Evolutionary conservation across 1,140 invertebrate species (phyloP), one percentile per base, ranked within the genome.

Genomic region (Heliconius nattereri): DNA sequence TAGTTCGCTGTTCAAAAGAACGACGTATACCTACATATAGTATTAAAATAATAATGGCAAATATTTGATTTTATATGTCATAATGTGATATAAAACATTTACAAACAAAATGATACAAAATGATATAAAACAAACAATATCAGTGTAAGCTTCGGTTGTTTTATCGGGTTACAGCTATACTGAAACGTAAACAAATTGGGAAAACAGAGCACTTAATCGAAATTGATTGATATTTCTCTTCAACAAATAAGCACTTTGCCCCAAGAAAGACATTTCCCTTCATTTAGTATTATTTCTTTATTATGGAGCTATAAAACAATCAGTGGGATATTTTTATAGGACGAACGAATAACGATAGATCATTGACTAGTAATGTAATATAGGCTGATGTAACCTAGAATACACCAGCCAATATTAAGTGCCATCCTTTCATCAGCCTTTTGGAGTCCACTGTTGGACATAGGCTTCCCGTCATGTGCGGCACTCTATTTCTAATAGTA

Each of bases 61-160:
- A 16, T 45, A 45, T 45, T 45, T 45, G 16, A 45, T 45, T 5
- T 45, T 45, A 16, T 45, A 16, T 16, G 16, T 45, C 13, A 45
- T 5, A 11, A 26, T 60, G n/a, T 29, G 11, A 29, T 66, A 66
- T 11, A 29, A 66, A 66, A 26, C n/a, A 23, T 60, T 66, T 3
- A 66, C 60, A 66, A 29, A 66, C 60, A 66, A 66, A 66, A 29
- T n/a, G n/a, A n/a, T n/a, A 66, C 60, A 66, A 66, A 66, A 29
- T 29, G 11, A 29, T 66, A 66, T 11, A 29, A 66, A 66, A 26
- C n/a, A 23, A 29, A 66, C 60, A 66, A 66, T 29, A 29, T 66
- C 60, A 66, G 26, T 66, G 29, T 29, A 29, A n/a, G 60, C 26
- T n/a, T n/a, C 26, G 26, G 23, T 16, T 16, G 23, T 73, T 40